A percentile compares a stretch with the other conserved stretches of the same genome.
These are phyloP conservation scores for Apotomis capreana DNA, from an alignment of 2,888 invertebrate genomes.

Conservation along the genomic window DNA sequence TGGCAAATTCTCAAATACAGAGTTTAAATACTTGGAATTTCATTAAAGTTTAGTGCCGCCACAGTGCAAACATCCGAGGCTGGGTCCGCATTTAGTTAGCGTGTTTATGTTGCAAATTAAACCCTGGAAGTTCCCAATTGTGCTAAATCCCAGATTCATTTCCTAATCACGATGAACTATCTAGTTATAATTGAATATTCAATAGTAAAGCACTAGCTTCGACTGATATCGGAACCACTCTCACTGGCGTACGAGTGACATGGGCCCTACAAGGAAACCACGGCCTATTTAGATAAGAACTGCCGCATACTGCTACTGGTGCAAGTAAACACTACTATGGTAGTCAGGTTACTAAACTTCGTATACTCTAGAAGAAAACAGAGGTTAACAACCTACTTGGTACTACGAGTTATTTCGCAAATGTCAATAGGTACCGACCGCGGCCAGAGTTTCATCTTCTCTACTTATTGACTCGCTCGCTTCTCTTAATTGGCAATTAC, in stretches of 20 bases:
- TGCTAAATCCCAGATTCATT: slow-evolving; percentile 16
- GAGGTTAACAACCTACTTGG: slow-evolving; percentile 3
- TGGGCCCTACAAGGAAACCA: slow-evolving; percentile 72
- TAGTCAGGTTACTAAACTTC: slow-evolving; percentile 19
- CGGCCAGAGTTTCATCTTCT: slow-evolving; percentile 15
- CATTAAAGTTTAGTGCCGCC: slow-evolving; percentile 56
- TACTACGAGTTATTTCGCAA: slow-evolving; percentile 13
- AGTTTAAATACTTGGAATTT: slow-evolving; percentile 56
- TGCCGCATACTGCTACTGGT: slow-evolving; percentile 58
- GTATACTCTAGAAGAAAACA: background rate
- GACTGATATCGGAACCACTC: slow-evolving; percentile 34
- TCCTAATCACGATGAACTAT: background rate
- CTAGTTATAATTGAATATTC: slow-evolving; percentile 1
- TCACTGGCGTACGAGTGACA: slow-evolving; percentile 55
- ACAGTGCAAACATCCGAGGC: slow-evolving; percentile 53
- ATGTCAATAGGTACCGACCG: background rate
- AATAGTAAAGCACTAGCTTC: background rate
- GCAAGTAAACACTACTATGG: slow-evolving; percentile 50
- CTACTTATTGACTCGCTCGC: slow-evolving; percentile 22
- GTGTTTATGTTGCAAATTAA: slow-evolving; percentile 47
- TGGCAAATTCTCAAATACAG: slow-evolving; percentile 50
- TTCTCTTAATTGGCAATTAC: slow-evolving; percentile 37
- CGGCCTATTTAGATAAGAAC: slow-evolving; percentile 76
- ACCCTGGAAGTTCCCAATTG: slow-evolving; percentile 37
- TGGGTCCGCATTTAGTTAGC: slow-evolving; percentile 52